Base-by-base conservation (phyloP, 1,140 invertebrate genomes). In the Panagrolaimus sp. region DNA sequence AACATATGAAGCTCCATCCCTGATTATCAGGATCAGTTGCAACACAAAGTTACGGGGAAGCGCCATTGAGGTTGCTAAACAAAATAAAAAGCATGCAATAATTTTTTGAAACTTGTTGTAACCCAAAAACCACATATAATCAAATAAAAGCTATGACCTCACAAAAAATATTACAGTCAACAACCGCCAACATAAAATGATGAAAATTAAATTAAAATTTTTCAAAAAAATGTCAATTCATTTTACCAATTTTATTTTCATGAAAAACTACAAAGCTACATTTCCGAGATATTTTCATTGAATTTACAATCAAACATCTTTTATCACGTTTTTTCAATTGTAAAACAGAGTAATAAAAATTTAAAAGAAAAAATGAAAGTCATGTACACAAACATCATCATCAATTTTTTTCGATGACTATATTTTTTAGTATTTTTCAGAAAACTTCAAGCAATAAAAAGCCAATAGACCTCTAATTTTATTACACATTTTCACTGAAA, bases 121-220 rank as follows among this genome's bases (percentile, higher is more conserved):
- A 10, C 14, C 0, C 9, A 52, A 52, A 24, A 52, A 4, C 8
- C 48, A 52, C 26, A 14, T 52, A 52, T 52, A 5, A 21, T 8
- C 26, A 52, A n/a, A 52, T 52, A 52, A 52, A 52, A 52, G 9
- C 8, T 24, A 52, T n/a, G n/a, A n/a, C n/a, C n/a, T n/a, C n/a
- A 10, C 48, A 15, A 52, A 52, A n/a, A 1, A 7, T 12, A 24
- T 24, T 7, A 52, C 48, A 52, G 26, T 21, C 14, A 52, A 21
- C 48, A n/a, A 52, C 17, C 12, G 21, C 52, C 3, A 58, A 21
- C 14, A 28, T 58, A 12, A 26, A 26, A 12, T 28, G 52, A 14
- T 58, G 14, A 58, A 58, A 58, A 3, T 21, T 4, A 10, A 21
- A 58, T 58, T 21, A 4, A 21, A 21, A 58, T 21, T 58, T 28